Percentiles rank a stretch among this genome's conserved stretches.
phyloP scores from a whole-genome alignment of 2,797 vertebrate species.

The Paguma larvata region DNA sequence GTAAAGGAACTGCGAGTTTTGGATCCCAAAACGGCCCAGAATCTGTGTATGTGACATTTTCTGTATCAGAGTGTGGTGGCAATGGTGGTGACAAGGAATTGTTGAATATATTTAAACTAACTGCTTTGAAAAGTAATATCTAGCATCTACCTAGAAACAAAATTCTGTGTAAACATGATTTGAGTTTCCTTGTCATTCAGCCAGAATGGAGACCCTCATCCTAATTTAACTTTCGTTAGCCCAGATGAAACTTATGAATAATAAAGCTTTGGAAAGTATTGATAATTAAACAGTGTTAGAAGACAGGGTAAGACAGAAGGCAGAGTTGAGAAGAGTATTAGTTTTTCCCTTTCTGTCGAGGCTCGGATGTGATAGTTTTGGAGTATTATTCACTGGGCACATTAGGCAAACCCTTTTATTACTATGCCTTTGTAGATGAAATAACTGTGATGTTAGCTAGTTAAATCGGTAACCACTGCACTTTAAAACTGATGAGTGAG shows the following conservation, averaged over 20 bases:
- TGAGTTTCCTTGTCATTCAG: not conserved
- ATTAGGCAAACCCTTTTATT: not conserved
- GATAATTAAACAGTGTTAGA: not conserved
- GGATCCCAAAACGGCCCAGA: constrained; percentile 97
- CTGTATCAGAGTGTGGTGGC: not conserved
- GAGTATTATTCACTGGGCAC: not conserved
- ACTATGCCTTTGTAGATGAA: constrained; percentile 1
- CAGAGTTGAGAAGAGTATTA: not conserved
- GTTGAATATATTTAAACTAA: not conserved
- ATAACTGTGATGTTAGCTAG: not conserved
- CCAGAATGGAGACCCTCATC: not conserved
- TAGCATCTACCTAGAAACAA: not conserved
- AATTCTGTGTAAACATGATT: not conserved
- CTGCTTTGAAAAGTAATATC: not conserved
- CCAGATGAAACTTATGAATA: not conserved
- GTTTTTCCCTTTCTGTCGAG: not conserved
- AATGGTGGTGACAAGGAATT: not conserved
- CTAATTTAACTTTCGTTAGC: not conserved
- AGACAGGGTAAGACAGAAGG: not conserved
- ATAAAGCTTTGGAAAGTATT: not conserved
- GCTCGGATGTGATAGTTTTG: not conserved
- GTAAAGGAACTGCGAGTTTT: constrained; percentile 96
- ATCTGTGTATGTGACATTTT: constrained; percentile 94
- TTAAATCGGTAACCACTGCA: constrained; percentile 12
- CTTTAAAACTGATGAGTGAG: not conserved